These are phyloP conservation scores for Theristus sp. DNA, from an alignment of 2,888 invertebrate genomes.

Conservation along the genomic window DNA sequence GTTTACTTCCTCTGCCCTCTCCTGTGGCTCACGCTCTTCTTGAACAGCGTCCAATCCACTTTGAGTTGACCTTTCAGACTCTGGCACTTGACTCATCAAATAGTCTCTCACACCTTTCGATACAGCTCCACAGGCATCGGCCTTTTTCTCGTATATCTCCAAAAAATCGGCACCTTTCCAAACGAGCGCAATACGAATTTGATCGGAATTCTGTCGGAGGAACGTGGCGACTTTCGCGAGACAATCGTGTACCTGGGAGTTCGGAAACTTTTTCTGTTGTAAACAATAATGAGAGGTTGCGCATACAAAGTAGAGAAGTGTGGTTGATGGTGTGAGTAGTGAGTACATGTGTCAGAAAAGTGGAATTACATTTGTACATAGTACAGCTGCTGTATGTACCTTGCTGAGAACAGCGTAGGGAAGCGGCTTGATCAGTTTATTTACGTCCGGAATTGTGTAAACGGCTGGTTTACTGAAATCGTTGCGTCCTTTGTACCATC, in stretches of 20 bases:
- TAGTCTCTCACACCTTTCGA: background rate
- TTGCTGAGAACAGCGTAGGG: constrained; percentile 23
- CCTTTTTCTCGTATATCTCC: constrained; percentile 20
- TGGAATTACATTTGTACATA: too few relatives aligned
- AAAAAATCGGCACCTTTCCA: constrained; percentile 23
- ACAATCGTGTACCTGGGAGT: constrained; percentile 21
- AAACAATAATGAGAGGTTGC: constrained; percentile 1
- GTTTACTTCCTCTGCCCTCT: too few relatives aligned
- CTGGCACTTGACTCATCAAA: background rate
- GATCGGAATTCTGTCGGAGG: constrained; percentile 21
- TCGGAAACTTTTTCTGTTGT: too few relatives aligned
- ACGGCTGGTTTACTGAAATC: constrained; percentile 25
- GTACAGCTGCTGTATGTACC: too few relatives aligned
- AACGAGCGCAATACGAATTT: constrained; percentile 22
- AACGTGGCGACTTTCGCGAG: constrained; percentile 24
- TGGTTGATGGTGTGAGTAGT: too few relatives aligned
- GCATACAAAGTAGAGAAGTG: too few relatives aligned
- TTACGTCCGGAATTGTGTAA: constrained; percentile 21
- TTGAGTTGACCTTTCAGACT: too few relatives aligned
- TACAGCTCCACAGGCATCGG: background rate
- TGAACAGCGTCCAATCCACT: background rate
- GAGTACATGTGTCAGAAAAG: too few relatives aligned
- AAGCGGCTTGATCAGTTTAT: constrained; percentile 28
- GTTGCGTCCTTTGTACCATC: constrained; percentile 26
- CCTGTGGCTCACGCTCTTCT: background rate